Evolutionary conservation across 2,113 vertebrate species (phyloP).

Genomic region (Salvelinus sp.): DNA sequence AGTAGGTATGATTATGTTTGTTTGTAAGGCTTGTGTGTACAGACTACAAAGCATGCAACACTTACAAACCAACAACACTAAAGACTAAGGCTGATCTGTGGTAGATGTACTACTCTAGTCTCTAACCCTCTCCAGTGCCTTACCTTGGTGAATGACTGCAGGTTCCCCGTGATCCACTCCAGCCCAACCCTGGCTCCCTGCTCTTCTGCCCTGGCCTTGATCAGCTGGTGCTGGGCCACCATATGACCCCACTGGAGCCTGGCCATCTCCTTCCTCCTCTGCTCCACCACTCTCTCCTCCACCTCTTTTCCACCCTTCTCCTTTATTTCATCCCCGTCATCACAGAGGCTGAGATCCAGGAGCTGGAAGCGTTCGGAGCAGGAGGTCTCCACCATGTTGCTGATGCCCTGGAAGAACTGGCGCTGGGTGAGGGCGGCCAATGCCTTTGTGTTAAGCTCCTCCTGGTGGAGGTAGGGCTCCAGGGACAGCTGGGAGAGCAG

Average conservation of each 20-base stretch:
- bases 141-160: constrained; percentile 71
- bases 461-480: constrained; percentile 81
- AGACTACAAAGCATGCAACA: too few relatives aligned
- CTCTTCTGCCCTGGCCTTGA: constrained; percentile 78
- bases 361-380: constrained; percentile 74
- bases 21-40: too few relatives aligned
- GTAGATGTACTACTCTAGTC: too few relatives aligned
- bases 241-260: constrained; percentile 81
- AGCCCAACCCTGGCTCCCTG: constrained; percentile 71
- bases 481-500: constrained; percentile 82
- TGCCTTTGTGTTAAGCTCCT: constrained; percentile 82
- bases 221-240: constrained; percentile 80
- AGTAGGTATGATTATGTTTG: too few relatives aligned
- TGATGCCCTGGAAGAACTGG: constrained; percentile 73
- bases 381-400: constrained; percentile 77
- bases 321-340: constrained; percentile 38
- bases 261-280: constrained; percentile 73
- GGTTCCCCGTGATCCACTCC: constrained; percentile 75
- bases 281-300: constrained; percentile 51
- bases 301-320: constrained; percentile 55
- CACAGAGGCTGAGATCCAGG: constrained; percentile 68
- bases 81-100: too few relatives aligned
- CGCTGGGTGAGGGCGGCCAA: constrained; percentile 75
- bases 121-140: not conserved
- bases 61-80: too few relatives aligned